These are phyloP conservation scores for Malurus elegans DNA, from an alignment of 2,113 vertebrate species.

Conservation along the genomic window DNA sequence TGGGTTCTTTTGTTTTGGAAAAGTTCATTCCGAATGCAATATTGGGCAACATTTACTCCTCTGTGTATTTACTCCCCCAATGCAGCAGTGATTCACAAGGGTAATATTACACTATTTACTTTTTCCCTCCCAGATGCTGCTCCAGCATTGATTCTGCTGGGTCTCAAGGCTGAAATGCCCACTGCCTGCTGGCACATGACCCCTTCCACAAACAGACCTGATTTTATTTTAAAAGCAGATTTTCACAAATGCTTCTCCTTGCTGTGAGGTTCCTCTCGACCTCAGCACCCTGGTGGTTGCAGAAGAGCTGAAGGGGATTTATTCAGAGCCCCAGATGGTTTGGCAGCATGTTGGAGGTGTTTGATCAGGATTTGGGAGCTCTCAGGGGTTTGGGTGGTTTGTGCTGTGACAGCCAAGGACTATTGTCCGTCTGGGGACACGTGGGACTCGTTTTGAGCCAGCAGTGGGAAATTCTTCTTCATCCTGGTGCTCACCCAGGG, in stretches of 20 bases:
- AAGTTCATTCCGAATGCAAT: not conserved
- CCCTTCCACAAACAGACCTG: not conserved
- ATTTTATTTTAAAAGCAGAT: not conserved
- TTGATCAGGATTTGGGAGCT: not conserved
- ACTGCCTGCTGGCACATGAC: rapidly evolving
- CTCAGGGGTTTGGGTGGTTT: not conserved
- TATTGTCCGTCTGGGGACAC: not conserved
- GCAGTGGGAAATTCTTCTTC: not conserved
- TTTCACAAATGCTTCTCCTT: not conserved
- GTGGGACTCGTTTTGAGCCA: not conserved
- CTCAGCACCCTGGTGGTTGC: not conserved
- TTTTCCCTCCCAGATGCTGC: not conserved
- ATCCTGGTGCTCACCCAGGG: not conserved
- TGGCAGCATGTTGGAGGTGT: not conserved
- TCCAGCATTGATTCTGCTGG: not conserved
- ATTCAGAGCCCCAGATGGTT: not conserved
- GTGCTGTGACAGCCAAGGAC: not conserved
- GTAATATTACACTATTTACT: not conserved
- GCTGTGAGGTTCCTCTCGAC: rapidly evolving
- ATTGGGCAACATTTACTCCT: not conserved
- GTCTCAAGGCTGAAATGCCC: not conserved
- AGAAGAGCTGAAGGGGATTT: not conserved
- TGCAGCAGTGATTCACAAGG: not conserved
- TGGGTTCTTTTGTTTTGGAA: not conserved
- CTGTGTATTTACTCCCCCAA: not conserved